These are phyloP conservation scores for Drosophila tanythrix DNA, from an alignment of 2,888 invertebrate species.

Conservation along the genomic window DNA sequence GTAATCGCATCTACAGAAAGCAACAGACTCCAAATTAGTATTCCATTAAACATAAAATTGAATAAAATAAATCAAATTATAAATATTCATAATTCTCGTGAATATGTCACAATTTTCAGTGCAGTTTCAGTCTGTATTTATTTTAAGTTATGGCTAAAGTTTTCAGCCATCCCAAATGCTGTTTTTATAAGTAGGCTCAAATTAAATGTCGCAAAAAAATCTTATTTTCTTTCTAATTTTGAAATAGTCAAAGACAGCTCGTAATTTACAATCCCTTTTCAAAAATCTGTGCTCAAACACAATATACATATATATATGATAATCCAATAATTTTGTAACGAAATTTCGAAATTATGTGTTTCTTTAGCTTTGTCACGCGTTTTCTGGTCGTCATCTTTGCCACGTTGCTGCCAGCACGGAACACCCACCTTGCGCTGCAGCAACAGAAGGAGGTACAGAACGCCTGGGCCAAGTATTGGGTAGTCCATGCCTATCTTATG, in stretches of 20 bases:
- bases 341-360: constrained; percentile 38
- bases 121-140: background rate
- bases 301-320: background rate
- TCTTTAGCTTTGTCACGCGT: constrained; percentile 44
- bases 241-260: background rate
- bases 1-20: constrained; percentile 64
- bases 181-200: constrained; percentile 24
- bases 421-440: constrained; percentile 47
- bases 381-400: constrained; percentile 56
- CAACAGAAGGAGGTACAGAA: constrained; percentile 22
- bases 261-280: background rate
- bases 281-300: constrained; percentile 13
- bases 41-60: background rate
- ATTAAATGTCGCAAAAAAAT: background rate
- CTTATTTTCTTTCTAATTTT: background rate
- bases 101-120: background rate
- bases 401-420: constrained; percentile 57
- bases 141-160: background rate
- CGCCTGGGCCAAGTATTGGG: constrained; percentile 67
- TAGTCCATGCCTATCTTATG: constrained; percentile 94
- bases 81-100: background rate
- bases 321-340: background rate
- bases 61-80: background rate
- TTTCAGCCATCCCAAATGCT: background rate
- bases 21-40: background rate